Conservation (phyloP, 2,797 vertebrate species). For the Buphagus erythrorhynchus region DNA sequence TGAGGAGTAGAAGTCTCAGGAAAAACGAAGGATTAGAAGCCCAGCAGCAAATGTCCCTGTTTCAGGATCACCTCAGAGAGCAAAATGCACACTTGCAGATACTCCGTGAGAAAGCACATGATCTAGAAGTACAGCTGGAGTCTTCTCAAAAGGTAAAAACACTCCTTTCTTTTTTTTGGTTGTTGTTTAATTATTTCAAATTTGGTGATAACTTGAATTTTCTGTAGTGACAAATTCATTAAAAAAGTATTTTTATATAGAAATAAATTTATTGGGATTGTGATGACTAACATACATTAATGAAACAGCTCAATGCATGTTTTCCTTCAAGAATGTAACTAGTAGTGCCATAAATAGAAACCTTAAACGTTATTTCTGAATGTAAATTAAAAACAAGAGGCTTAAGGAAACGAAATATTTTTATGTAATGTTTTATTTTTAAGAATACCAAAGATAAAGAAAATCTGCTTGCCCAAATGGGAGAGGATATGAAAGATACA, state of each 20-base stretch:
- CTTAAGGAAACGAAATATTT: background rate
- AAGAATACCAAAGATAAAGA: slow-evolving; percentile 63
- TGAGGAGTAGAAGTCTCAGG: slow-evolving; percentile 75
- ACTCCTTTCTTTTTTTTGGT: no score
- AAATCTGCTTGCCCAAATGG: slow-evolving; percentile 13
- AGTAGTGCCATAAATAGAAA: background rate
- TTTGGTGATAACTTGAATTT: background rate
- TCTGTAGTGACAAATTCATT: background rate
- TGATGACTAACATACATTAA: background rate
- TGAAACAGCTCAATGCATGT: background rate
- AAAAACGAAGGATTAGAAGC: slow-evolving; percentile 51
- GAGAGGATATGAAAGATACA: slow-evolving; percentile 18
- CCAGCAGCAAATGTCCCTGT: slow-evolving; percentile 34
- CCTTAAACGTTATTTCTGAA: background rate
- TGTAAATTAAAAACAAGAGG: background rate
- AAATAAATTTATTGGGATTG: background rate
- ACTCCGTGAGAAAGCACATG: slow-evolving; percentile 31
- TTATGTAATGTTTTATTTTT: slow-evolving; percentile 34
- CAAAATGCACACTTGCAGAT: slow-evolving; percentile 38
- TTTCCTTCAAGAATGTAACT: background rate
- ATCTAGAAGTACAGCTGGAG: slow-evolving; percentile 40
- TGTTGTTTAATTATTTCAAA: background rate
- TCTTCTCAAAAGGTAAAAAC: slow-evolving; percentile 48
- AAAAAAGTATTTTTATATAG: background rate
- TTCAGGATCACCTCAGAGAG: slow-evolving; percentile 39